These are phyloP conservation scores for Nothocercus nigrocapillus DNA, from an alignment of 2,113 vertebrate genomes.

Conservation along the genomic window DNA sequence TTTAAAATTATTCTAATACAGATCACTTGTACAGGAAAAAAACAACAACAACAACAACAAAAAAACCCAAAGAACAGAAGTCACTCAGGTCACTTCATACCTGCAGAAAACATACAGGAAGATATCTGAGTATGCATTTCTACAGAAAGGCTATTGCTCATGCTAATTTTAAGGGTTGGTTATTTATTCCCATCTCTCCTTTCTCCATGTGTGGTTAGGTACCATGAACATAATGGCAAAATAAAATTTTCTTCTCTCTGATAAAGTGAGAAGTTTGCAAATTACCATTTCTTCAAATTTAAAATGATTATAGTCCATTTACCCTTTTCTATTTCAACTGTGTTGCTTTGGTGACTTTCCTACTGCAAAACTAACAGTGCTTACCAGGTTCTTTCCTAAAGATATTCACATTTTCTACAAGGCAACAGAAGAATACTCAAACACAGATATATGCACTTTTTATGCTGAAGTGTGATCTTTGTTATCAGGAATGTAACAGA, in stretches of 20 bases:
- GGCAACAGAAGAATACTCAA: too few relatives aligned
- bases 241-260: fast-evolving
- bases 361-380: too few relatives aligned
- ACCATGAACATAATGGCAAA: background rate
- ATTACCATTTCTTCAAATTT: background rate
- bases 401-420: too few relatives aligned
- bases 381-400: too few relatives aligned
- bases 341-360: background rate
- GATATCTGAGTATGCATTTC: background rate
- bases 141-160: background rate
- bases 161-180: background rate
- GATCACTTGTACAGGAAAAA: conserved; percentile 13
- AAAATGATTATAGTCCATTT: background rate
- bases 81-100: conserved; percentile 1
- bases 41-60: conserved; percentile 2
- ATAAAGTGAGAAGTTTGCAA: background rate
- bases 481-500: background rate
- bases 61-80: background rate
- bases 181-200: background rate
- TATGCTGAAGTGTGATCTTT: background rate
- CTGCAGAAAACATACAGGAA: background rate
- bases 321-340: background rate
- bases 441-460: background rate
- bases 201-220: background rate
- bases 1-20: conserved; percentile 62